Evolutionary conservation across 1,140 invertebrate genomes (phyloP).

Genomic region (Brachionus calyciflorus): DNA sequence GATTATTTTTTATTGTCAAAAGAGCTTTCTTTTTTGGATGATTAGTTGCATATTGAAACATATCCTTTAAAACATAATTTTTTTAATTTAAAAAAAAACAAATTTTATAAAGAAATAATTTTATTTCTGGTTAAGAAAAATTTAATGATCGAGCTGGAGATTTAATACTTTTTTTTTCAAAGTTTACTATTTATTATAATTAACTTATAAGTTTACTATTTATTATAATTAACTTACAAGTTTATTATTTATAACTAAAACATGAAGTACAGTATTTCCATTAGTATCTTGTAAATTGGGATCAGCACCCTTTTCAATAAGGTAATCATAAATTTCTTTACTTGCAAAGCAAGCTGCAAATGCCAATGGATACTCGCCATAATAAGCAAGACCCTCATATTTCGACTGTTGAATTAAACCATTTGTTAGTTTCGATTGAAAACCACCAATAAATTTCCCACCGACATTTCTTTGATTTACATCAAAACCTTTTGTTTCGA

Average conservation of each 20-base stretch:
- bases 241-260: constrained; percentile 95
- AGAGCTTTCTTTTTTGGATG: constrained; percentile 87
- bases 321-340: constrained; percentile 92
- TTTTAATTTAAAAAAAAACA: no score
- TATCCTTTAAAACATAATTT: constrained; percentile 77
- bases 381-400: constrained; percentile 75
- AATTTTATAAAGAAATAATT: no score
- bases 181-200: background rate
- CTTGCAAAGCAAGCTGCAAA: constrained; percentile 95
- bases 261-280: constrained; percentile 90
- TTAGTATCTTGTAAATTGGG: constrained; percentile 74
- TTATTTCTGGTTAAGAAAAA: no score
- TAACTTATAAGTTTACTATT: background rate
- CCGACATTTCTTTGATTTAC: constrained; percentile 87
- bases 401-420: constrained; percentile 13
- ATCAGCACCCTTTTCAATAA: constrained; percentile 83
- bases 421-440: constrained; percentile 63
- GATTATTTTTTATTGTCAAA: constrained; percentile 71
- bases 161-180: no score
- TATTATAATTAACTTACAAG: constrained; percentile 67
- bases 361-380: constrained; percentile 89
- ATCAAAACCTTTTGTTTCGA: constrained; percentile 77
- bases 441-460: constrained; percentile 70
- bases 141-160: no score
- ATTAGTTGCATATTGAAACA: constrained; percentile 93